These are phyloP conservation scores for Ceyx cyanopectus DNA, from an alignment of 2,113 vertebrate species.

Conservation along the genomic window DNA sequence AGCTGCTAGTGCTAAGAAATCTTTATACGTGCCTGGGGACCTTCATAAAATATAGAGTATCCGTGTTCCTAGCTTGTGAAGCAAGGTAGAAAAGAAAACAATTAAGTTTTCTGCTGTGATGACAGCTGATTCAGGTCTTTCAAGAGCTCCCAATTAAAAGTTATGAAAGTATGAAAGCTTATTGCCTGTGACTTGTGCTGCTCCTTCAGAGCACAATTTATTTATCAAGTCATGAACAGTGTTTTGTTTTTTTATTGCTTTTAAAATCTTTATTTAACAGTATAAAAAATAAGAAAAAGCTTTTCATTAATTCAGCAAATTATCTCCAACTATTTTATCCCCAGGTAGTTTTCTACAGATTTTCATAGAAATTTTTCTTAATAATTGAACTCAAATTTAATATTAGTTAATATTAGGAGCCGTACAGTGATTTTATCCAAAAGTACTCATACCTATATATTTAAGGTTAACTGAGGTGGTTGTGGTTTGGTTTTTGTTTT, in stretches of 20 bases:
- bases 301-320: background rate
- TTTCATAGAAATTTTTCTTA: background rate
- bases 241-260: background rate
- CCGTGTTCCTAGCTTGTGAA: slow-evolving; percentile 62
- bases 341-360: background rate
- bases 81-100: slow-evolving; percentile 62
- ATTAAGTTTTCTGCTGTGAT: slow-evolving; percentile 18
- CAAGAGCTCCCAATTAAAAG: slow-evolving; percentile 34
- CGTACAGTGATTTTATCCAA: background rate
- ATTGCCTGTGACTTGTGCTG: background rate
- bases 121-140: slow-evolving; percentile 57
- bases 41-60: slow-evolving; percentile 30
- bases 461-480: background rate
- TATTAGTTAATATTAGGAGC: background rate
- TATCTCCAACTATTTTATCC: slow-evolving; percentile 1
- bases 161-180: background rate
- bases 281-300: background rate
- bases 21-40: slow-evolving; percentile 54
- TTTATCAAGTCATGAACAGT: background rate
- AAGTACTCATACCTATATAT: background rate
- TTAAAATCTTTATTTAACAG: background rate
- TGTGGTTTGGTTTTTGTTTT: background rate
- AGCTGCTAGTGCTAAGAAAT: slow-evolving; percentile 68
- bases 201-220: slow-evolving; percentile 14
- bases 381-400: background rate